Conservation (phyloP, 2,888 invertebrate species). For the Zygogramma bicolorata region DNA sequence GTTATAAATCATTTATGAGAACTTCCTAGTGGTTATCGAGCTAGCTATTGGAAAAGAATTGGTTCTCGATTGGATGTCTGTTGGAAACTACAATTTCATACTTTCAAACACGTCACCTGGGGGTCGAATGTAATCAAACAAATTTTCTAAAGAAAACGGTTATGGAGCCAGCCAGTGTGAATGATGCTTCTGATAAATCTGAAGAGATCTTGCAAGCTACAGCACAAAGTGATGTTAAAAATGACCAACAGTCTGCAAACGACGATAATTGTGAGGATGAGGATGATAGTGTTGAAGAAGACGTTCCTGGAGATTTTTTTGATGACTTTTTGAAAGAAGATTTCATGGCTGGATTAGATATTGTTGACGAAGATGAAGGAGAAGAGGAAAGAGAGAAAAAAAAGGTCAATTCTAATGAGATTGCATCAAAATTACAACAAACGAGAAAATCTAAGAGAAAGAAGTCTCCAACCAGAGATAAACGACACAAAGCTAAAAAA, state of each 20-base stretch:
- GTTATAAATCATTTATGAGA: neutral
- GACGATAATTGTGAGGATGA: conserved; percentile 12
- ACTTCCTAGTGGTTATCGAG: neutral
- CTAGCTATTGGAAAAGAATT: too few relatives aligned
- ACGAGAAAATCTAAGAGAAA: conserved; percentile 16
- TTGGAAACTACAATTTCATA: too few relatives aligned
- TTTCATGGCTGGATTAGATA: conserved; percentile 66
- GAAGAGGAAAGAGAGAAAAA: conserved; percentile 32
- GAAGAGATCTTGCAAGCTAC: neutral
- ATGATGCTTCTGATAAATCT: neutral
- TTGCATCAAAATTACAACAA: conserved; percentile 1
- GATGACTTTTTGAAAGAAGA: conserved; percentile 66
- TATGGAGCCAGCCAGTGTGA: neutral
- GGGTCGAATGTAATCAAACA: too few relatives aligned
- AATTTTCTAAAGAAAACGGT: too few relatives aligned
- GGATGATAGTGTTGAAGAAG: conserved; percentile 58
- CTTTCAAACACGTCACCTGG: too few relatives aligned
- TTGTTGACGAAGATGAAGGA: conserved; percentile 65
- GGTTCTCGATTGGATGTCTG: too few relatives aligned
- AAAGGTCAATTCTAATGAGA: neutral
- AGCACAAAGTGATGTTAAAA: neutral
- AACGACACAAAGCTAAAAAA: conserved; percentile 6
- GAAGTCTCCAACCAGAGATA: conserved; percentile 6
- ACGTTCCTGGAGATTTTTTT: conserved; percentile 65
- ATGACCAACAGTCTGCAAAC: neutral